Conservation (phyloP, 2,113 vertebrate species). For the Pluvialis apricaria region DNA sequence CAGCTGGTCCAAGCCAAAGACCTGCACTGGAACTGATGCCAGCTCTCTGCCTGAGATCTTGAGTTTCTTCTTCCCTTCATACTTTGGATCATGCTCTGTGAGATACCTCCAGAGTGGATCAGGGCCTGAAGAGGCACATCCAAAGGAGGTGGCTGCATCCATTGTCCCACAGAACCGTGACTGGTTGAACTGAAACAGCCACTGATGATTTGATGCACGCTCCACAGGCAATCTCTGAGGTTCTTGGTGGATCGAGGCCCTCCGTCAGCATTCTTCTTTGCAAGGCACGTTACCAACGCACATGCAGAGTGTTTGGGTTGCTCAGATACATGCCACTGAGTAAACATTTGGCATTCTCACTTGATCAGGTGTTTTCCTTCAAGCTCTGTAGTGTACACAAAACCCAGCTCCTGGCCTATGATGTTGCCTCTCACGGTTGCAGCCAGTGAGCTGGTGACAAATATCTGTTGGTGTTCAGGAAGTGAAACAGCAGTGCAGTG, state of each 20-base stretch:
- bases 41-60: conserved; percentile 60
- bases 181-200: background rate
- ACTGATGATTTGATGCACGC: fast-evolving
- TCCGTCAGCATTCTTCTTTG: background rate
- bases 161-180: background rate
- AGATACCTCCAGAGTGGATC: conserved; percentile 28
- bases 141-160: background rate
- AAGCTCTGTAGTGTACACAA: background rate
- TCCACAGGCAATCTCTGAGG: background rate
- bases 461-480: background rate
- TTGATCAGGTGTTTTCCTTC: background rate
- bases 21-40: background rate
- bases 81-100: background rate
- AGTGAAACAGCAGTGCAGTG: background rate
- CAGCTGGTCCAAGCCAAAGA: conserved; percentile 56
- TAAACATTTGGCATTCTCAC: background rate
- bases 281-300: background rate
- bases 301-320: background rate
- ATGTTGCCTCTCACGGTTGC: fast-evolving
- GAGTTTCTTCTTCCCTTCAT: conserved; percentile 37
- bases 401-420: background rate
- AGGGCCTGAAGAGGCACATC: background rate
- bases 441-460: background rate
- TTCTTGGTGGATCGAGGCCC: background rate
- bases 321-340: conserved; percentile 9